Percentiles rank a stretch among this genome's conserved stretches.
Conservation (phyloP, 2,888 invertebrate species). For the Deroplatys truncata region DNA sequence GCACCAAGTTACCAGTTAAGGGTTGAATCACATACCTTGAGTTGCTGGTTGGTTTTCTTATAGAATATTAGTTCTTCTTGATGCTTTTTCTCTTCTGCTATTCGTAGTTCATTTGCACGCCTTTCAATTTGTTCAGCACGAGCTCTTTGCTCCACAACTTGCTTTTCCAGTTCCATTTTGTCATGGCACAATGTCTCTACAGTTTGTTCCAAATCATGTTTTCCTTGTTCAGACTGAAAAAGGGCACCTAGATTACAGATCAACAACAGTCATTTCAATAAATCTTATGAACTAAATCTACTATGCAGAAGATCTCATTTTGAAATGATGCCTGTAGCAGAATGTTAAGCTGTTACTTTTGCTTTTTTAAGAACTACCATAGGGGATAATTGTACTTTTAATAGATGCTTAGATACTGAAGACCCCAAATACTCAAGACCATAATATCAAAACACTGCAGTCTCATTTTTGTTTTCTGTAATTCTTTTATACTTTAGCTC, state of each 20-base stretch:
- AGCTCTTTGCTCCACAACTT: constrained; percentile 58
- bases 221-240: constrained; percentile 75
- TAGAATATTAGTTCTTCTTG: constrained; percentile 87
- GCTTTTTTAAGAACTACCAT: no score
- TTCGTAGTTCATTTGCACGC: constrained; percentile 73
- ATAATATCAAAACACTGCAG: no score
- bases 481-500: no score
- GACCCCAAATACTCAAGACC: no score
- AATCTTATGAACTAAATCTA: not conserved
- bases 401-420: no score
- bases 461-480: no score
- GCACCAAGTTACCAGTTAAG: no score
- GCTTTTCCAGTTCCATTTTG: constrained; percentile 60
- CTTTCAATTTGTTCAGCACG: constrained; percentile 80
- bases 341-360: not conserved
- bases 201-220: constrained; percentile 72
- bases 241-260: not conserved
- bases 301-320: not conserved
- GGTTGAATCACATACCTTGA: constrained; percentile 61
- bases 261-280: not conserved
- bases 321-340: not conserved
- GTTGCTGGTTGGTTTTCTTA: constrained; percentile 89
- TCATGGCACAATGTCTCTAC: constrained; percentile 66
- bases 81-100: constrained; percentile 89
- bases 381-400: no score